Evolutionary conservation across 1,140 invertebrate species (phyloP).

Genomic region (Spodoptera frugiperda): DNA sequence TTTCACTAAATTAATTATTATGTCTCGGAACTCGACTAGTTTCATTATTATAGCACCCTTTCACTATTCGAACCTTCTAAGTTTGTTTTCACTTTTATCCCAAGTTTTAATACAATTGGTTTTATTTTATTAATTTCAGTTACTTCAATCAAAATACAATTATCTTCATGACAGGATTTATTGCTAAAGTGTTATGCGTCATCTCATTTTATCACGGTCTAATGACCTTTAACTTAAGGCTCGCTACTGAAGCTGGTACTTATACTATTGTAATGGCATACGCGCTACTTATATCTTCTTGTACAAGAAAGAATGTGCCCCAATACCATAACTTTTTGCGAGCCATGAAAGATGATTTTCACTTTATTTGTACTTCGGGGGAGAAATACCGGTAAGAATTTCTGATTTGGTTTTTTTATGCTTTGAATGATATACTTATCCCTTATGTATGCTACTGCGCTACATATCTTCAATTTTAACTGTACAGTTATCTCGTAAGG

Average conservation of each 20-base stretch:
- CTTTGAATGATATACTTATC: no score
- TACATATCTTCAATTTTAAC: no score
- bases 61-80: no score
- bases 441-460: no score
- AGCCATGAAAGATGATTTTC: constrained; percentile 65
- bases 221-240: constrained; percentile 54
- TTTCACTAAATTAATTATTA: no score
- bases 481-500: no score
- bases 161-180: constrained; percentile 4
- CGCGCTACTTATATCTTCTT: constrained; percentile 60
- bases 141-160: constrained; percentile 52
- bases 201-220: constrained; percentile 57
- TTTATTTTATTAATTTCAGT: constrained; percentile 50
- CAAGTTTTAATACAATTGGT: not conserved
- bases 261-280: constrained; percentile 66
- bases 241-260: constrained; percentile 65
- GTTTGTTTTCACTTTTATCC: no score
- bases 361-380: constrained; percentile 59
- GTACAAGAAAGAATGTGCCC: constrained; percentile 57
- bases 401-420: not conserved
- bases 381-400: constrained; percentile 62
- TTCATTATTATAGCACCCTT: no score
- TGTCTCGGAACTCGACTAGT: no score
- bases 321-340: constrained; percentile 61
- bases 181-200: not conserved